Base-by-base conservation (phyloP, 2,888 invertebrate species). In the Ptycholaimellus sp. region DNA sequence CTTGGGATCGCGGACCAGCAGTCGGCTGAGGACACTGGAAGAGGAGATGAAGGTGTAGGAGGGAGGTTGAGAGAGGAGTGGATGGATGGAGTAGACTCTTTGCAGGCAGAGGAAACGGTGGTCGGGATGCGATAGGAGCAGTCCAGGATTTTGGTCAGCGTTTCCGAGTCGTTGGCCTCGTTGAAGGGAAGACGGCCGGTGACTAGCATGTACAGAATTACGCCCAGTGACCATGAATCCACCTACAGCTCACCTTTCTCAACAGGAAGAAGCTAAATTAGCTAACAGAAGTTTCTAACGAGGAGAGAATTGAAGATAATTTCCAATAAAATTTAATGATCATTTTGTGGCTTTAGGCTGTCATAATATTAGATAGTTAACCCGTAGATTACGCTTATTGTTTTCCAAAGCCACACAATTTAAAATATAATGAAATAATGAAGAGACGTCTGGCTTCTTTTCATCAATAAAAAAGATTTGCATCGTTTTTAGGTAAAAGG, bases 201-300 rank as follows among this genome's bases (percentile, higher is more conserved):
- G 4, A 93, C 90, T 54, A 96, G 68, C 90, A 96, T 96, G 64
- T 80, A 99, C 31, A 96, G 67, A 55, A 96, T 90, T 14, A 96
- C 96, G 40, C 96, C 96, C 40, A 99, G 68, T 5, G 87, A 90
- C 96, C 96, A 99, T 36, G 96, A 80, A 67, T 96, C 90, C n/a
- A n/a, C n/a, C n/a, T n/a, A n/a, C n/a, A n/a, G n/a, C n/a, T n/a
- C n/a, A n/a, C n/a, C 25, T 7, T 25, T 25, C 13, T 25, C 13
- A 9, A 13, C 25, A 25, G 25, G 7, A 25, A 25, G 7, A 25
- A 7, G 7, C 7, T 25, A 25, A 25, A 25, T 13, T 25, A 9
- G 25, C 25, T 25, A 13, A 7, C 25, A 25, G 25, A 25, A 25
- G 7, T 25, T n/a, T n/a, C n/a, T n/a, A n/a, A n/a, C n/a, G n/a